phyloP scores from a whole-genome alignment of 2,888 invertebrate species.

The Caenorhabditis wallacei region DNA sequence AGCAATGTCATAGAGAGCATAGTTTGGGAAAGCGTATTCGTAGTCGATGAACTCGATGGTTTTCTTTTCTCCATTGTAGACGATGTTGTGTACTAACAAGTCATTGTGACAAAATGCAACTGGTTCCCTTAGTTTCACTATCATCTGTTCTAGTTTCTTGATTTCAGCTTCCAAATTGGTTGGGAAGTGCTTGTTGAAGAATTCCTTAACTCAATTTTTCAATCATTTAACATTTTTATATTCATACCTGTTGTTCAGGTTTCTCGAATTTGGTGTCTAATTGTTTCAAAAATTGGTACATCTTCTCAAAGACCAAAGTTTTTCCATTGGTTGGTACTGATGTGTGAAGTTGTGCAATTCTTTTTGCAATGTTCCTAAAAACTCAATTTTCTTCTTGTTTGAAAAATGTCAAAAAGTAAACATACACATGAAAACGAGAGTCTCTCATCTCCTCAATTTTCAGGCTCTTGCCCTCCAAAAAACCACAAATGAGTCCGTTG shows the following conservation, averaged over 20 bases:
- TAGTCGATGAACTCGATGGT: constrained; percentile 95
- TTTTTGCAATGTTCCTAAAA: constrained; percentile 76
- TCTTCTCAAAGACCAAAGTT: constrained; percentile 68
- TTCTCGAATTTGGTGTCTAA: constrained; percentile 49
- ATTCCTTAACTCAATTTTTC: constrained; percentile 55
- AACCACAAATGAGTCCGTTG: constrained; percentile 94
- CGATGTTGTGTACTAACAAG: constrained; percentile 94
- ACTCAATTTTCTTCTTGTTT: not conserved
- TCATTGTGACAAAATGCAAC: constrained; percentile 98
- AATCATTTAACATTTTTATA: not conserved
- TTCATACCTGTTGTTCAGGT: constrained; percentile 31
- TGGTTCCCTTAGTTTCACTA: constrained; percentile 56
- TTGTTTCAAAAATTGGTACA: constrained; percentile 59
- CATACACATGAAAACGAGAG: constrained; percentile 39
- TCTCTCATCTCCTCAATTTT: constrained; percentile 83
- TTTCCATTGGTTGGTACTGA: constrained; percentile 62
- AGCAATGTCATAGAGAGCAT: constrained; percentile 96
- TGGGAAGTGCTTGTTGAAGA: constrained; percentile 57
- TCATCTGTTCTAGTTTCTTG: constrained; percentile 44
- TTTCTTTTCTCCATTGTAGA: constrained; percentile 85
- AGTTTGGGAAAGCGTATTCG: constrained; percentile 95
- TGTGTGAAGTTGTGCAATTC: constrained; percentile 77
- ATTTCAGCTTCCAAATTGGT: constrained; percentile 33
- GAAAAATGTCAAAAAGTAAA: not conserved
- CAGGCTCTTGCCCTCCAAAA: constrained; percentile 87